Base-by-base conservation (phyloP, 2,888 invertebrate genomes). In the Ochropleura plecta region DNA sequence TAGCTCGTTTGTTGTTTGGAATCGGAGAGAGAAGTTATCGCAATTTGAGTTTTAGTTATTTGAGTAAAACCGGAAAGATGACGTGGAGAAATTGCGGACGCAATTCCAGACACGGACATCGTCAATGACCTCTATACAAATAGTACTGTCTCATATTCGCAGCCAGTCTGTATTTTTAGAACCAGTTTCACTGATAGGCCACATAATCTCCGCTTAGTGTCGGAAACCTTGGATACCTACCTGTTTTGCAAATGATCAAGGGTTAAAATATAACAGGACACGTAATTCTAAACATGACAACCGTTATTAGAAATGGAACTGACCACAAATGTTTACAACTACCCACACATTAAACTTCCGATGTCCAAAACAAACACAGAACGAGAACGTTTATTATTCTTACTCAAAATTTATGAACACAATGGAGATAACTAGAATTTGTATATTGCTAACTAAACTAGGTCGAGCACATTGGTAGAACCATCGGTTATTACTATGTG, bases 321-420 rank as follows among this genome's bases (percentile, higher is more conserved):
- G 20, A 55, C 63, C 55, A 51, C 46, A 63, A 59, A 78, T 42
- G 20, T 18, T 64, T 12, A 77, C 51, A 42, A 44, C 14, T 57
- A 76, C 16, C 9, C 44, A 8, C 59, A 62, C 42, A 62, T 62
- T 53, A 49, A 77, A 64, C 46, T 46, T 66, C 40, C 51, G 42
- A 76, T 16, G 51, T n/a, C 16, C 16, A 53, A 67, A 76, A 62
- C 62, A 76, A 68, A 76, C 57, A 74, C 30, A 53, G 20, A 60
- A 51, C 51, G 48, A 20, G 6, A 57, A 51, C 63, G 16, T 65
- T 72, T 77, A 64, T 60, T 78, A 72, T 65, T 60, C 59, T 78
- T 60, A 64, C 48, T 42, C 48, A 62, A 0, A 70, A 77, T 44
- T n/a, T 76, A 55, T 62, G 60, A 69, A 30, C 48, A 69, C n/a